Evolutionary conservation across 1,140 invertebrate genomes (phyloP), one percentile per base, ranked within the genome.

Genomic region (Vanessa atalanta): DNA sequence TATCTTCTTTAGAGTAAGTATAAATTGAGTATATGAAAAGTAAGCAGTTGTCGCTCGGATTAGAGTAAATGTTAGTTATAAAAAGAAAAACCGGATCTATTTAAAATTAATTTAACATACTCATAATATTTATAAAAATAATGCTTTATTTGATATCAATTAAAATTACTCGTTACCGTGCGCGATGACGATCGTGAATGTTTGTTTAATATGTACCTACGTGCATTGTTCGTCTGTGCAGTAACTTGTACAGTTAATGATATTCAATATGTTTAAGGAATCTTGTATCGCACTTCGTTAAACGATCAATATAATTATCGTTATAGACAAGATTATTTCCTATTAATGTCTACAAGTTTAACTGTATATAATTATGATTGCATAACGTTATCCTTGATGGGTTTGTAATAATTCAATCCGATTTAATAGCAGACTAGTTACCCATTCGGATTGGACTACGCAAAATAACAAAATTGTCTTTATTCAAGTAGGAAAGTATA

Each of bases 231-330:
- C 55, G 20, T 26, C 16, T 57, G 55, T 57, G 23, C 23, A 57
- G 8, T 57, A 26, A 26, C 9, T n/a, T 57, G 16, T 15, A 15
- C 16, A 15, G 11, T 37, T 37, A 61, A 61, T 61, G 57, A n/a
- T 61, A 37, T 61, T 61, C 57, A 61, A 26, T 15, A 6, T 61
- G 57, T 15, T 61, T n/a, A 37, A 61, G 31, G 26, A 61, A 61
- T 61, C 26, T 61, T n/a, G 57, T 61, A 61, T 61, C 26, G 23
- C 23, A 61, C 57, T 26, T 51, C 14, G 23, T 60, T 31, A 61
- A 61, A 15, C 57, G 57, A 20, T 61, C 26, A 37, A 61, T 61
- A 23, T 37, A 61, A 61, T 61, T 61, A 12, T 61, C 57, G 57
- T 37, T 61, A 61, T 61, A 37, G 57, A n/a, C 57, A 20, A 11